These are phyloP conservation scores for Epinephelus moara DNA, from an alignment of 2,113 vertebrate genomes.

Conservation along the genomic window DNA sequence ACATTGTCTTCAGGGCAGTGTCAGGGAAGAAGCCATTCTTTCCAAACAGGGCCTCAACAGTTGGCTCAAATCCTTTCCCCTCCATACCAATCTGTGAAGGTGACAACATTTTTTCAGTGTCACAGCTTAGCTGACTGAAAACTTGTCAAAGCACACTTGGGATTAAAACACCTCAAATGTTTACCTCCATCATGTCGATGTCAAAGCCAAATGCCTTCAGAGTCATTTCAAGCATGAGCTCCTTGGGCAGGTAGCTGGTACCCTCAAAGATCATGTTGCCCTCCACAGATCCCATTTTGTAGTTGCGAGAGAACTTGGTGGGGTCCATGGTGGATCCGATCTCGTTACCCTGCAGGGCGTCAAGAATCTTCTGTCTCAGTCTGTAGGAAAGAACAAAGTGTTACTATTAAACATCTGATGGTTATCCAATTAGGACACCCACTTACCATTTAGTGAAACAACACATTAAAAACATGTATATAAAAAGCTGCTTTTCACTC, in stretches of 20 bases:
- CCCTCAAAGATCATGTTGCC: constrained; percentile 94
- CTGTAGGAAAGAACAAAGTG: constrained; percentile 72
- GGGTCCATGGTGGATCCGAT: constrained; percentile 85
- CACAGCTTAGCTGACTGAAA: background rate
- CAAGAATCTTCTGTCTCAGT: constrained; percentile 84
- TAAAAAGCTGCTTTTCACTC: constrained; percentile 64
- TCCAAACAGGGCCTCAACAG: constrained; percentile 93
- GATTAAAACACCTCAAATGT: background rate
- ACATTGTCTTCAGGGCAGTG: constrained; percentile 89
- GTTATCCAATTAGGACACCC: background rate
- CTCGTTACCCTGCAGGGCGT: constrained; percentile 85
- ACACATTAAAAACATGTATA: background rate
- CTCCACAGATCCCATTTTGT: constrained; percentile 88
- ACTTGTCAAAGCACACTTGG: background rate
- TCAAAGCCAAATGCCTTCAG: constrained; percentile 88
- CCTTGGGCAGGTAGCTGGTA: constrained; percentile 89
- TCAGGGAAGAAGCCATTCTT: constrained; percentile 94
- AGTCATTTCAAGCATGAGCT: constrained; percentile 93
- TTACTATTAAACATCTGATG: background rate
- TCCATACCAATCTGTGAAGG: constrained; percentile 90
- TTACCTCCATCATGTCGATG: constrained; percentile 94
- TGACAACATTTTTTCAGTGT: background rate
- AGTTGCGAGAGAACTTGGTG: constrained; percentile 90
- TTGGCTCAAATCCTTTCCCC: constrained; percentile 93
- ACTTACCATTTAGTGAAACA: background rate